Base-by-base conservation (phyloP, 1,140 invertebrate genomes). In the Galleria mellonella region DNA sequence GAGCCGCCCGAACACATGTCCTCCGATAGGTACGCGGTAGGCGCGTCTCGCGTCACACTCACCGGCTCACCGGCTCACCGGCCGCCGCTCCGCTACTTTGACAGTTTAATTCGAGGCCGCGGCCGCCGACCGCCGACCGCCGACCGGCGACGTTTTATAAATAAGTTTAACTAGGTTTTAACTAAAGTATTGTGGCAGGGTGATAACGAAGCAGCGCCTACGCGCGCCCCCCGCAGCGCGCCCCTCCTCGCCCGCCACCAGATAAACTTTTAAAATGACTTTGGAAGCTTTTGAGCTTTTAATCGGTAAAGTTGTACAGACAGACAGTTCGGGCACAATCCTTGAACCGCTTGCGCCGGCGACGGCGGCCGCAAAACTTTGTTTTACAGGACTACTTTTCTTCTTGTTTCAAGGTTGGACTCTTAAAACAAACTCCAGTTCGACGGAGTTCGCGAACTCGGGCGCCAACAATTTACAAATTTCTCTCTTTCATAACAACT, bases 181-280 rank as follows among this genome's bases (percentile, higher is more conserved):
- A 83, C 72, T 68, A 84, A 81, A 76, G 73, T 74, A 77, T 78
- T 76, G 77, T 67, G 65, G 67, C 64, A 61, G 45, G 61, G 71
- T 83, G 79, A 86, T 86, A 84, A 86, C 79, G 71, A 69, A 74
- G 32, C 69, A 52, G 60, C 55, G 64, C 65, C 75, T 72, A 73
- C 72, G 60, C 56, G 60, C n/a, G 55, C 64, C 62, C 62, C 49
- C 49, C 62, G 52, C 27, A 27, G 28, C 55, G 56, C 57, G 52
- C 46, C 69, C 47, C 76, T 52, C 35, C 60, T 28, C 43, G 23
- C 53, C 75, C 72, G 71, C 77, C 73, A 72, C 64, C 76, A 86
- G 86, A 87, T 87, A 87, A 87, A 87, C 86, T 87, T 87, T 87
- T 86, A 86, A 87, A 87, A 87, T 87, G 86, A 87, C 86, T 87